Base-by-base conservation (phyloP, 2,888 invertebrate genomes). In the Melieria picta region DNA sequence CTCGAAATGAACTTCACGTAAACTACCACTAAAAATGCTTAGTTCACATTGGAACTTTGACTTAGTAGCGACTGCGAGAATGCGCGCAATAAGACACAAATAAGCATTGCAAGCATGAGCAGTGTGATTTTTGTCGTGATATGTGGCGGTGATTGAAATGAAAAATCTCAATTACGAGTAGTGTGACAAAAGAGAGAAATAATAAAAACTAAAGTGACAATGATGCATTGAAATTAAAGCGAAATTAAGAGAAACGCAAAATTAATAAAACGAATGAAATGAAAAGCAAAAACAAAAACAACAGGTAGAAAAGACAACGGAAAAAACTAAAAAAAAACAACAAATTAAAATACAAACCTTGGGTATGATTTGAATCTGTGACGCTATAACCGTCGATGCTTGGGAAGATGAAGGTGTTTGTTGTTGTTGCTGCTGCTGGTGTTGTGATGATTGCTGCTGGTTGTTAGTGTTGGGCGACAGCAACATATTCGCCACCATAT, bases 381-480 rank as follows among this genome's bases (percentile, higher is more conserved):
- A 86, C 85, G 86, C 79, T 80, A 71, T 80, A 80, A 79, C 76
- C 74, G 78, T 76, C 72, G 76, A 75, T 72, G 77, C 72, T 55
- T 75, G 52, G 68, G 78, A 74, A 72, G 77, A 69, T 69, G 73
- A 63, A 72, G 75, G 66, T 52, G 71, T 71, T 65, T 75, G 76
- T 69, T 77, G 79, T 56, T 74, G 75, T 48, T 64, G 74, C 65
- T 75, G 71, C 43, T 70, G 74, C 61, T 75, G 78, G 73, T 76
- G 74, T 63, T 56, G 73, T 65, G 65, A 30, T 30, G 30, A 79
- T 30, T 65, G 77, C 47, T 71, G 67, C 56, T 72, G 75, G 65
- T 86, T 76, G 74, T 82, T 79, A 69, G 89, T 79, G 89, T 90
- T 78, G 86, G 89, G 78, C 83, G 85, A 84, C 81, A 85, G 78